Conservation (phyloP, 2,797 vertebrate species). For the Nyctalus aviator region DNA sequence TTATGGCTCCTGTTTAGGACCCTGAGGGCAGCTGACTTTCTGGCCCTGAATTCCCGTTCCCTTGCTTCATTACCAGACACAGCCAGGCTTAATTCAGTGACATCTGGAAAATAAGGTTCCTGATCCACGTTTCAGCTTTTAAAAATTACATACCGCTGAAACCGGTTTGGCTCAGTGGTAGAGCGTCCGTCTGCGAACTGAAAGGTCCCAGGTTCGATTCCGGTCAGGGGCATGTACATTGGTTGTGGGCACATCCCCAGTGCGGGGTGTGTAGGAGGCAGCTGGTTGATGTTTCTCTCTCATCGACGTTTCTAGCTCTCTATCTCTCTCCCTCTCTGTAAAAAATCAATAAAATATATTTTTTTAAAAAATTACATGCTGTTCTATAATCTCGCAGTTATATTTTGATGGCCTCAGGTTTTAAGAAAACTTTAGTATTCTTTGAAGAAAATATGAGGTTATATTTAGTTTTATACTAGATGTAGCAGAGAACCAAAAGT, state of each 20-base stretch:
- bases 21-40: not conserved
- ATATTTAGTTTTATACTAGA: conserved; percentile 41
- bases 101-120: conserved; percentile 68
- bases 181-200: no score
- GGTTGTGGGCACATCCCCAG: no score
- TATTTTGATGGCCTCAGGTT: not conserved
- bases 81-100: conserved; percentile 13
- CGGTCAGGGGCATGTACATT: no score
- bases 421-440: not conserved
- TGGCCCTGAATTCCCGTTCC: not conserved
- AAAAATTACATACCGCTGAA: not conserved
- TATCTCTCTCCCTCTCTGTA: no score
- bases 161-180: no score
- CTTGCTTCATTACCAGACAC: not conserved
- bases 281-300: no score
- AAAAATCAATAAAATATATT: no score
- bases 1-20: not conserved
- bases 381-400: not conserved
- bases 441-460: conserved; percentile 48
- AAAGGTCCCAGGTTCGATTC: no score
- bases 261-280: no score
- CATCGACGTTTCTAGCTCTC: no score
- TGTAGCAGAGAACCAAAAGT: not conserved
- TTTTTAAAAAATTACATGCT: not conserved
- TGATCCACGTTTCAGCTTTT: not conserved